Conservation (phyloP, 2,888 invertebrate genomes). For the Andrena minutula region DNA sequence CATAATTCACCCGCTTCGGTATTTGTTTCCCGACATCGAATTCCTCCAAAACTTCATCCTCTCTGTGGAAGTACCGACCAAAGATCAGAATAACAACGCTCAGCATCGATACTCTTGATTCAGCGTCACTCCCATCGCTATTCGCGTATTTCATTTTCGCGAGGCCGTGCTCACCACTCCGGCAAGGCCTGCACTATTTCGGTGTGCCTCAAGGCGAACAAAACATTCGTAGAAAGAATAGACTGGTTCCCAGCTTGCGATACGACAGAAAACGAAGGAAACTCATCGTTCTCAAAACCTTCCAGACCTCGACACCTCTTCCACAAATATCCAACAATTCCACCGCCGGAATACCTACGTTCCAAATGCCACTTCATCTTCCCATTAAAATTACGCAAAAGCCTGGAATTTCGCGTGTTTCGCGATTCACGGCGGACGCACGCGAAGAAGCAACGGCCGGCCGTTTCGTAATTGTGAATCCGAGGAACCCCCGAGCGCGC, state of each 20-base stretch:
- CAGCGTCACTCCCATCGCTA: slow-evolving; percentile 29
- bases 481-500: slow-evolving; percentile 33
- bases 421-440: slow-evolving; percentile 3
- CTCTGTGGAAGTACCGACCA: background rate
- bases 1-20: no score
- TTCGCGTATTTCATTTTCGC: slow-evolving; percentile 44
- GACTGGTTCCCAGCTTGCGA: slow-evolving; percentile 26
- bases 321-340: background rate
- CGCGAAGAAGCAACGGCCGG: slow-evolving; percentile 22
- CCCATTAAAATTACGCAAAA: slow-evolving; percentile 21
- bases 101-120: background rate
- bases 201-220: slow-evolving; percentile 50
- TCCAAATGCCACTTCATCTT: background rate
- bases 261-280: slow-evolving; percentile 12
- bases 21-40: no score
- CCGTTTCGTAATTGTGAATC: slow-evolving; percentile 35
- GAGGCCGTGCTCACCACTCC: slow-evolving; percentile 38
- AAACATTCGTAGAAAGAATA: slow-evolving; percentile 48
- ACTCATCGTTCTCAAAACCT: background rate
- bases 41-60: no score
- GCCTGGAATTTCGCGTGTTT: no score
- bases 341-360: background rate
- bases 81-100: background rate
- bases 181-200: slow-evolving; percentile 59
- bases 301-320: background rate